Percentiles rank a stretch among this genome's conserved stretches.
phyloP scores from a whole-genome alignment of 2,888 invertebrate genomes.

The Tridacna gigas region DNA sequence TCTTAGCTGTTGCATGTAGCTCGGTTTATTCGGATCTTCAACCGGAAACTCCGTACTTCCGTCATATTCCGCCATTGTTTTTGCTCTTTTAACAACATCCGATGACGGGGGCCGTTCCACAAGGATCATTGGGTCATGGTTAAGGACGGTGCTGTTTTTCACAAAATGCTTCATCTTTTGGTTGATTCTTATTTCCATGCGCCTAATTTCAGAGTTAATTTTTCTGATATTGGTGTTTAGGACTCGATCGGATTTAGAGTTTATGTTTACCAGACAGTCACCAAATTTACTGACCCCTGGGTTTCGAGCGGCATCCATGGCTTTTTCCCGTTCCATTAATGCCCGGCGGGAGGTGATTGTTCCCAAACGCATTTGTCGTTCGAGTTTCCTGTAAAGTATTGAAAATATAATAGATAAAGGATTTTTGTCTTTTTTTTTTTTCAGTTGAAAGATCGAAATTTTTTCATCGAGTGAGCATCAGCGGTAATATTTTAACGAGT shows the following conservation, averaged over 20 bases:
- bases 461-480: too few species aligned
- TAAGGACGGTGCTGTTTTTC: conserved; percentile 69
- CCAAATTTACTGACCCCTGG: conserved; percentile 77
- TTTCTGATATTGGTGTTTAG: conserved; percentile 63
- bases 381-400: conserved; percentile 48
- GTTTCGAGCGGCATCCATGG: conserved; percentile 70
- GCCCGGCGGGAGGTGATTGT: conserved; percentile 61
- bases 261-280: conserved; percentile 71
- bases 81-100: conserved; percentile 61
- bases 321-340: conserved; percentile 71
- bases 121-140: conserved; percentile 78
- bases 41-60: conserved; percentile 47
- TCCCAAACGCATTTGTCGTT: conserved; percentile 65
- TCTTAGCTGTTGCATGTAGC: conserved; percentile 76
- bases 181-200: conserved; percentile 70
- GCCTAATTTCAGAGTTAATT: conserved; percentile 68
- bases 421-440: too few species aligned
- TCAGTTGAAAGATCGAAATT: too few species aligned
- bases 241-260: conserved; percentile 70
- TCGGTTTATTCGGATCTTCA: conserved; percentile 65
- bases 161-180: conserved; percentile 75
- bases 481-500: too few species aligned
- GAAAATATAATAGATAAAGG: neutral
- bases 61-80: conserved; percentile 57
- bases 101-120: conserved; percentile 78